Conservation (phyloP, 1,140 invertebrate species). For the Drosophila seguyi region DNA sequence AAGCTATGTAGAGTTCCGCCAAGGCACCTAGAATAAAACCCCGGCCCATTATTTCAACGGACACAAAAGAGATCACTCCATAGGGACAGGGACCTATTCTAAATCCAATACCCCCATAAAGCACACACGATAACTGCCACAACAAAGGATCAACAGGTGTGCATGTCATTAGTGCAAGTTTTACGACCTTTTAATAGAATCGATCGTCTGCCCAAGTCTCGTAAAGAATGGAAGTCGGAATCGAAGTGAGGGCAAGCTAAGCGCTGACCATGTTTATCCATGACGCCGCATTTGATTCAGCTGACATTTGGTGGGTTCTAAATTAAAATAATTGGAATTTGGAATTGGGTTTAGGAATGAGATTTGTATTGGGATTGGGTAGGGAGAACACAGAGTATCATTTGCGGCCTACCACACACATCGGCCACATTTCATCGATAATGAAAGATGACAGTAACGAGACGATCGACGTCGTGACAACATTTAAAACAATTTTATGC, state of each 20-base stretch:
- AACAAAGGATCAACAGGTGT: conserved; percentile 83
- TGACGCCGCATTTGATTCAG: conserved; percentile 59
- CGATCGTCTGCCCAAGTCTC: conserved; percentile 35
- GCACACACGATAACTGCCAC: conserved; percentile 38
- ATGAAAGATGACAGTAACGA: conserved; percentile 84
- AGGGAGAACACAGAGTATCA: conserved; percentile 3
- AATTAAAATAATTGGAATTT: conserved; percentile 64
- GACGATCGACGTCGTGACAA: conserved; percentile 69
- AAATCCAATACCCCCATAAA: conserved; percentile 30
- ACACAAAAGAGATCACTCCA: conserved; percentile 13
- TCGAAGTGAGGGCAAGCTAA: conserved; percentile 49
- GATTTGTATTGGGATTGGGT: too few relatives aligned
- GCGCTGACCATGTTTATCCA: conserved; percentile 55
- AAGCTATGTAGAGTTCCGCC: conserved; percentile 9
- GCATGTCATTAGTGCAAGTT: conserved; percentile 71
- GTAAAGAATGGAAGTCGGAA: conserved; percentile 24
- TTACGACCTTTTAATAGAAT: conserved; percentile 77
- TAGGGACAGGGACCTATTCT: conserved; percentile 5
- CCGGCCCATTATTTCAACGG: neutral
- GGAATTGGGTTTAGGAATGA: neutral
- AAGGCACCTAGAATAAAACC: neutral
- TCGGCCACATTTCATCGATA: conserved; percentile 79
- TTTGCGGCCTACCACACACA: conserved; percentile 62
- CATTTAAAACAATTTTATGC: conserved; percentile 84
- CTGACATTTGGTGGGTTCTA: conserved; percentile 68